A percentile compares a stretch with the other conserved stretches of the same genome.
Evolutionary conservation across 1,140 invertebrate species (phyloP).

Genomic region (Heterodera schachtii): DNA sequence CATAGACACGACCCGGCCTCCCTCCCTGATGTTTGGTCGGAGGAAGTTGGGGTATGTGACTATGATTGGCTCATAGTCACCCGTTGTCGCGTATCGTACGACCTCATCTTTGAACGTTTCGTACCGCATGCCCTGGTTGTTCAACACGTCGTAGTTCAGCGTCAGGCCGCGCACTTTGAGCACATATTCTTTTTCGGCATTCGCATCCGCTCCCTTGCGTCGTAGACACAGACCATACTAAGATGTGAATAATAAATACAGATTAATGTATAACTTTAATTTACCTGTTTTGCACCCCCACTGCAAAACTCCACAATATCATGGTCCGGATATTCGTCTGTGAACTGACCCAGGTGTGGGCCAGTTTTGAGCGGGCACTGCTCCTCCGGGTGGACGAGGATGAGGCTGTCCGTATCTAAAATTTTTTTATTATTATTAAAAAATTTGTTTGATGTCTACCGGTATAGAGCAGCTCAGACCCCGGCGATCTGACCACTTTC

Average conservation of each 20-base stretch:
- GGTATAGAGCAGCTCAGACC: not conserved
- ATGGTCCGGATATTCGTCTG: too few relatives aligned
- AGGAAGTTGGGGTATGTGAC: conserved; percentile 5
- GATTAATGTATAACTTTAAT: too few relatives aligned
- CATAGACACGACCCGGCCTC: not conserved
- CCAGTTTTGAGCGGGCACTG: not conserved
- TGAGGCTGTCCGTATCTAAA: not conserved
- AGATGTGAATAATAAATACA: too few relatives aligned
- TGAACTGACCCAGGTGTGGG: not conserved
- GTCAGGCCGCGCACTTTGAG: conserved; percentile 7
- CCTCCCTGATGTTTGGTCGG: not conserved
- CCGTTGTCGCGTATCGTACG: not conserved
- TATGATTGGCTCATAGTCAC: not conserved
- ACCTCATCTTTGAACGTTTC: conserved; percentile 4
- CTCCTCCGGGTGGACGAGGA: not conserved
- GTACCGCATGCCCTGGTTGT: conserved; percentile 5
- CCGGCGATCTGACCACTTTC: conserved; percentile 3
- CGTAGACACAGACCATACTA: not conserved
- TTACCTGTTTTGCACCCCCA: not conserved
- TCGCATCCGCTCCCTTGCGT: not conserved
- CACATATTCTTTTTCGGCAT: not conserved
- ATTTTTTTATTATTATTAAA: not conserved
- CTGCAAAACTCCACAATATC: not conserved
- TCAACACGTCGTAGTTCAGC: conserved; percentile 2
- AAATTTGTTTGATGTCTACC: not conserved